phyloP scores from a whole-genome alignment of 2,797 vertebrate species.

The Myotis findleyi region DNA sequence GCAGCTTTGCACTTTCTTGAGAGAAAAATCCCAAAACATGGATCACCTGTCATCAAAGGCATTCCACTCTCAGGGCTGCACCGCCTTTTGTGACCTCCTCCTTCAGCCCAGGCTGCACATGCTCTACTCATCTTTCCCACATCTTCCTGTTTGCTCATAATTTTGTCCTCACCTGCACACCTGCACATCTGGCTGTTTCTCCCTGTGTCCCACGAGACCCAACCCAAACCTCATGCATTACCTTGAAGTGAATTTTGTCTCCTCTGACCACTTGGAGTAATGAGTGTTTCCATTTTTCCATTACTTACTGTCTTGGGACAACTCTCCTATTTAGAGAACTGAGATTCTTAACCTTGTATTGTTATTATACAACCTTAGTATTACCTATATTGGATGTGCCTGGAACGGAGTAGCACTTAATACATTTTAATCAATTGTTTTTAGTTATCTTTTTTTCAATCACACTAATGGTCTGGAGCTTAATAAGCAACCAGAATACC shows the following conservation, averaged over 20 bases:
- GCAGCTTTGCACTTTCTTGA: not conserved
- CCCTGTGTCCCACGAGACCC: not conserved
- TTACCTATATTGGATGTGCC: not conserved
- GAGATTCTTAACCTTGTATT: not conserved
- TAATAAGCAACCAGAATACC: not conserved
- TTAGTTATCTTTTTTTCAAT: not conserved
- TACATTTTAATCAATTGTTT: not conserved
- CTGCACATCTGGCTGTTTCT: not conserved
- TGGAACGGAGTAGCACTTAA: not conserved
- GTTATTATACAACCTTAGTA: not conserved
- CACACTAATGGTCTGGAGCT: not conserved
- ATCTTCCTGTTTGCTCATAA: not conserved
- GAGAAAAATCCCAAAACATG: not conserved
- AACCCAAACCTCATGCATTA: not conserved
- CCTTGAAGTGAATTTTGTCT: not conserved
- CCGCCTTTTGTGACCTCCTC: not conserved
- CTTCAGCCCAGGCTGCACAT: rapidly evolving
- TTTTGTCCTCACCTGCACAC: not conserved
- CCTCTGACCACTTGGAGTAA: not conserved
- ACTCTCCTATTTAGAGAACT: not conserved
- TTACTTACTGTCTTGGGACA: not conserved
- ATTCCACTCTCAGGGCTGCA: not conserved
- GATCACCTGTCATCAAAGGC: not conserved
- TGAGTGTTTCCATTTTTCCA: not conserved
- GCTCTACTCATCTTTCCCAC: rapidly evolving